These are phyloP conservation scores for Selenia dentaria DNA, from an alignment of 2,888 invertebrate species.

Conservation along the genomic window DNA sequence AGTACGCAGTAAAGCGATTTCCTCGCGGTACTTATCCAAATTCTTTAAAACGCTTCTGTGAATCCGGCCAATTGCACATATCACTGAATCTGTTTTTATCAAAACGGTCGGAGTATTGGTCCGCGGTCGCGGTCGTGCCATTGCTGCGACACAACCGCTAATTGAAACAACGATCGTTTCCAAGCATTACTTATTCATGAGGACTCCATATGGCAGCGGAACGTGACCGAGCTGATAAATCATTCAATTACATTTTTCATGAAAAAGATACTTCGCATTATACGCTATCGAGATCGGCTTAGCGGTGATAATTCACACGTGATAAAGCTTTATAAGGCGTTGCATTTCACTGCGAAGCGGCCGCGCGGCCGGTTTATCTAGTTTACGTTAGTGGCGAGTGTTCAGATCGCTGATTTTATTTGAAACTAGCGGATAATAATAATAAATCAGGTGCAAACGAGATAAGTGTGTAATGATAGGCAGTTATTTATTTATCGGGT, in stretches of 20 bases:
- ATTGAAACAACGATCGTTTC: conserved; percentile 83
- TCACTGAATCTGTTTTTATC: conserved; percentile 40
- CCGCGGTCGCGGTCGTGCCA: conserved; percentile 49
- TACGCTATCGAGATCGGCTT: conserved; percentile 38
- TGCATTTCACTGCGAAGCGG: conserved; percentile 32
- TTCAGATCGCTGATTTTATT: conserved; percentile 34
- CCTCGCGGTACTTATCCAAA: conserved; percentile 15
- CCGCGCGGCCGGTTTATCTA: conserved; percentile 42
- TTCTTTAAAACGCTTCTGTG: conserved; percentile 17
- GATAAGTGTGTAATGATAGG: conserved; percentile 45
- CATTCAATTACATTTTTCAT: conserved; percentile 81
- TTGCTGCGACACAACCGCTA: conserved; percentile 79
- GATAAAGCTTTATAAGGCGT: conserved; percentile 37
- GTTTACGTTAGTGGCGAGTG: conserved; percentile 30
- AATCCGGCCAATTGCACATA: conserved; percentile 21
- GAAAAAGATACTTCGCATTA: conserved; percentile 51
- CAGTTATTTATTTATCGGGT: conserved; percentile 31
- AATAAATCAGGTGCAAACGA: conserved; percentile 43
- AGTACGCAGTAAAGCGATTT: conserved; percentile 14
- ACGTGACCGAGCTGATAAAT: conserved; percentile 81
- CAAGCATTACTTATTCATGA: conserved; percentile 83
- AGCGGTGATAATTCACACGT: conserved; percentile 39
- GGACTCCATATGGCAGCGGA: conserved; percentile 78
- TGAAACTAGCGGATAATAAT: conserved; percentile 27
- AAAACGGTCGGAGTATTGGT: conserved; percentile 38